Evolutionary conservation across 2,888 invertebrate species (phyloP).

Genomic region (Caenorhabditis virilis): DNA sequence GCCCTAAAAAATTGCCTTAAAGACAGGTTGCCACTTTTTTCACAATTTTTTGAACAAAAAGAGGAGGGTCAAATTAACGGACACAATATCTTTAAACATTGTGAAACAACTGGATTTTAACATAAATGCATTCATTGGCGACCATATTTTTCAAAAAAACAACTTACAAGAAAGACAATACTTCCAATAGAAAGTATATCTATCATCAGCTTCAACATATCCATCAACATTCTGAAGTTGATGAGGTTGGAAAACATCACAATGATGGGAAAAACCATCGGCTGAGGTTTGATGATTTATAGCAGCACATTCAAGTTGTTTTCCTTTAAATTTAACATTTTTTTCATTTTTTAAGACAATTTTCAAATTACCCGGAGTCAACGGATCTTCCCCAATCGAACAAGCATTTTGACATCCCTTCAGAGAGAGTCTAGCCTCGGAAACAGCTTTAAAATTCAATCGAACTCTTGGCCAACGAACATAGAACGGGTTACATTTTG

Average conservation of each 20-base stretch:
- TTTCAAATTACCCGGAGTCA: slow-evolving; percentile 33
- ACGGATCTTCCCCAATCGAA: slow-evolving; percentile 60
- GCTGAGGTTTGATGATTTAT: slow-evolving; percentile 66
- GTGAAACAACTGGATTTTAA: too few species aligned
- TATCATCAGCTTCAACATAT: slow-evolving; percentile 68
- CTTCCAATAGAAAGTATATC: slow-evolving; percentile 69
- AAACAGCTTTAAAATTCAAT: slow-evolving; percentile 60
- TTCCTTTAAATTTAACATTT: slow-evolving; percentile 17
- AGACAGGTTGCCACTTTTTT: too few species aligned
- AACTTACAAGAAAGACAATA: slow-evolving; percentile 63
- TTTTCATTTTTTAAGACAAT: neutral
- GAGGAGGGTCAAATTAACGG: too few species aligned
- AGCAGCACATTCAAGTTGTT: slow-evolving; percentile 62
- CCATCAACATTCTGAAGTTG: slow-evolving; percentile 66
- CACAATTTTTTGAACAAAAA: too few species aligned
- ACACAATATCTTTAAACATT: too few species aligned
- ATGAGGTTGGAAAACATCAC: slow-evolving; percentile 66
- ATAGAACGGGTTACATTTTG: slow-evolving; percentile 59
- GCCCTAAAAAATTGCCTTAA: too few species aligned
- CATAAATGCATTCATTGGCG: too few species aligned
- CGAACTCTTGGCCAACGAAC: slow-evolving; percentile 68
- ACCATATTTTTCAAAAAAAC: slow-evolving; percentile 3
- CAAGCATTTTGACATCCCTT: slow-evolving; percentile 61
- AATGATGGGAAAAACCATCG: slow-evolving; percentile 63
- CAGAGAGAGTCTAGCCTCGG: slow-evolving; percentile 55